A percentile compares a stretch with the other conserved stretches of the same genome.
phyloP scores from a whole-genome alignment of 1,140 invertebrate species.

The Temnothorax longispinosus region DNA sequence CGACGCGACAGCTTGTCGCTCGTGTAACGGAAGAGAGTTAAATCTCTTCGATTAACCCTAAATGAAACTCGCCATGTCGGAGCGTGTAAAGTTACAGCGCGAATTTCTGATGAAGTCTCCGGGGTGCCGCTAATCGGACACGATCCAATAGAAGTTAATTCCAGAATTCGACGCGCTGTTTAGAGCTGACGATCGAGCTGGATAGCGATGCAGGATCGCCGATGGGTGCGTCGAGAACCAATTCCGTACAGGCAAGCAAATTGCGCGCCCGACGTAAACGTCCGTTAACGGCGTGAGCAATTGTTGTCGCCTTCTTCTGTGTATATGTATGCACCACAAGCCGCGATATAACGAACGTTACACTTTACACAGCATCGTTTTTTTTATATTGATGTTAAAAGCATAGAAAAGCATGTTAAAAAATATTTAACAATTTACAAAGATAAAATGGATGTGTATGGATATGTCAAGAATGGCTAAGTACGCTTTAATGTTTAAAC shows the following conservation, averaged over 20 bases:
- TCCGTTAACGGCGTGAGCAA: constrained; percentile 75
- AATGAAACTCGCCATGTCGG: constrained; percentile 20
- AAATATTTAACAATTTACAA: neutral
- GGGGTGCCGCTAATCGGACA: constrained; percentile 19
- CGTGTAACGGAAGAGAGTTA: constrained; percentile 37
- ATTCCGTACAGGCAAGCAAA: constrained; percentile 73
- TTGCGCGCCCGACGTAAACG: constrained; percentile 77
- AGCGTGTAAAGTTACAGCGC: constrained; percentile 35
- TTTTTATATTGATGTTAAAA: neutral
- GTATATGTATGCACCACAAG: constrained; percentile 58
- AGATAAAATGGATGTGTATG: neutral
- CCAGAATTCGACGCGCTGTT: constrained; percentile 57
- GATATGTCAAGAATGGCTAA: neutral
- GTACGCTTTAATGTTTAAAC: neutral
- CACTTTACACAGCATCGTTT: neutral
- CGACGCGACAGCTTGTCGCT: constrained; percentile 12
- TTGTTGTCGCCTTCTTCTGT: constrained; percentile 76
- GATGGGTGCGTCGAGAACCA: constrained; percentile 59
- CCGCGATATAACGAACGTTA: neutral
- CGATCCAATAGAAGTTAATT: constrained; percentile 68
- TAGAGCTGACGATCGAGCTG: constrained; percentile 30
- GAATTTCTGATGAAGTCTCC: constrained; percentile 48
- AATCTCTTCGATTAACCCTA: constrained; percentile 58
- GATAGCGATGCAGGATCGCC: constrained; percentile 54
- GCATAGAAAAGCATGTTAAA: neutral